A percentile compares a stretch with the other conserved stretches of the same genome.
Evolutionary conservation across 2,113 vertebrate genomes (phyloP).

Genomic region (Philantomba maxwellii): DNA sequence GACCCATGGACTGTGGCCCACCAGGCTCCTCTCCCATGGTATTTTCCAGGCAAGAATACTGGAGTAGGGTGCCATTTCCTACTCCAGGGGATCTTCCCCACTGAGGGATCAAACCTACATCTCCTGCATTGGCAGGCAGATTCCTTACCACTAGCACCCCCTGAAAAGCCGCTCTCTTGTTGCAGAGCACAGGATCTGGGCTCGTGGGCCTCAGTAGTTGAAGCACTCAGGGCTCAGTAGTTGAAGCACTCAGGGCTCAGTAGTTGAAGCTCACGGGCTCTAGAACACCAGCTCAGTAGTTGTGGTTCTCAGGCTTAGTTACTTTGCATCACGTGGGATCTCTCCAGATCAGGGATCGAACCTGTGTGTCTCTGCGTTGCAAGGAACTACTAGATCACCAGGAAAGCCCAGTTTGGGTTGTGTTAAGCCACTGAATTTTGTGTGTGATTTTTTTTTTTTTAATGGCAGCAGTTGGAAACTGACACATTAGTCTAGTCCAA

Average conservation of each 20-base stretch:
- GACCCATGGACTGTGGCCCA: background rate
- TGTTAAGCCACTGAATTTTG: background rate
- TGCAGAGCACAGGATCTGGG: background rate
- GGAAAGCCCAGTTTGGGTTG: background rate
- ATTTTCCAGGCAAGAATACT: background rate
- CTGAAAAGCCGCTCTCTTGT: background rate
- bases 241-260: background rate
- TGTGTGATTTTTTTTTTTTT: background rate
- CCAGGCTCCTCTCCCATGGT: background rate
- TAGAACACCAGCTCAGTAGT: background rate
- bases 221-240: background rate
- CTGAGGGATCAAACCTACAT: background rate
- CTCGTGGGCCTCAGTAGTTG: background rate
- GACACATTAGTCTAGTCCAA: background rate
- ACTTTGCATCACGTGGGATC: background rate
- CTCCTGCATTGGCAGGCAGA: background rate
- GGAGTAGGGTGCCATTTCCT: background rate
- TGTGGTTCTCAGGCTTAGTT: background rate
- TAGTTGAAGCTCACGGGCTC: background rate
- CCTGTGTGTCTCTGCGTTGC: background rate
- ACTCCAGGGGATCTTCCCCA: background rate
- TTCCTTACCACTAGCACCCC: background rate
- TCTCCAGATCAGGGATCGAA: background rate
- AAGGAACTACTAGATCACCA: background rate
- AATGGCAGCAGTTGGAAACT: background rate